Conservation (phyloP, 2,888 invertebrate species). For the Beris chalybata region DNA sequence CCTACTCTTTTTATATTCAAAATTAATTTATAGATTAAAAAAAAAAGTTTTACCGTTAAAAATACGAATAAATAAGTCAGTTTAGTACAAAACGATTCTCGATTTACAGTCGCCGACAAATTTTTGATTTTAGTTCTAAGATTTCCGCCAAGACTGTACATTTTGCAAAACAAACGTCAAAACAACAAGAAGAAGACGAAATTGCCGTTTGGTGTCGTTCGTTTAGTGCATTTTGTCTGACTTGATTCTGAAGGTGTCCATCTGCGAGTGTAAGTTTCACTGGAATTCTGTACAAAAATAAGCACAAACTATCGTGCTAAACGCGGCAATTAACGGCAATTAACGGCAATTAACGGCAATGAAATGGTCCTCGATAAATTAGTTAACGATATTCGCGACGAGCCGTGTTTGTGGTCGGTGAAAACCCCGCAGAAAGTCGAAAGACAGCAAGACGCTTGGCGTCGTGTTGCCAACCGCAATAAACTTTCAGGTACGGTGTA, state of each 20-base stretch:
- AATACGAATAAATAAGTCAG: no score
- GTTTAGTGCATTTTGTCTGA: no score
- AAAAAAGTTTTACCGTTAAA: no score
- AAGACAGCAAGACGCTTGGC: conserved; percentile 53
- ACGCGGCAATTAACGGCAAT: not conserved
- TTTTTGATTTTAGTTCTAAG: not conserved
- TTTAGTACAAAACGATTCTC: not conserved
- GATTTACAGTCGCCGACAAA: not conserved
- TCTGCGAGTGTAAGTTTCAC: no score
- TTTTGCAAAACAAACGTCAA: conserved; percentile 14
- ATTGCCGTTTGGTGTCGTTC: no score
- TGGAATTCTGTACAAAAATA: no score
- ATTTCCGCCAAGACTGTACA: not conserved
- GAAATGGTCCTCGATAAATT: conserved; percentile 42
- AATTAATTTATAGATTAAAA: no score
- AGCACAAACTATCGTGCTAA: no score
- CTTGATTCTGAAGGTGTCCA: no score
- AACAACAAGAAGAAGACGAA: conserved; percentile 2
- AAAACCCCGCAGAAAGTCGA: conserved; percentile 31
- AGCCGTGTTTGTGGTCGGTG: conserved; percentile 49
- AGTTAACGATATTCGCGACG: conserved; percentile 51
- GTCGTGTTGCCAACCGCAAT: conserved; percentile 51
- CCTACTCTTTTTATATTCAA: no score
- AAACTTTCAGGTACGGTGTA: conserved; percentile 48
- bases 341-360: not conserved